phyloP scores from a whole-genome alignment of 1,140 invertebrate genomes.

The Zaprionus nigranus region DNA sequence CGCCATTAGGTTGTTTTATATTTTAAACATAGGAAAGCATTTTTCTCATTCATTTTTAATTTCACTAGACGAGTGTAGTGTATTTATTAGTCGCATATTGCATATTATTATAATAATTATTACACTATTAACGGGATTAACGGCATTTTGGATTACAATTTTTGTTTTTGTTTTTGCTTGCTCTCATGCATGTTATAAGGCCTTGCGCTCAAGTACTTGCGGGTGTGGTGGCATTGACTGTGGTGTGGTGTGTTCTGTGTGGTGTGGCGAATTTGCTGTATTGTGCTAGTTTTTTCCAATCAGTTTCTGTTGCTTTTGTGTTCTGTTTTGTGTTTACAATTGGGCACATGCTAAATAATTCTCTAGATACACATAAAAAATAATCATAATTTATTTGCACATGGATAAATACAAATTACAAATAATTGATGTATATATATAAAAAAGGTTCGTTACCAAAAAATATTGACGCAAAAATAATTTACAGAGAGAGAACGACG shows the following conservation, averaged over 20 bases:
- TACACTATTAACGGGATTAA: slow-evolving; percentile 65
- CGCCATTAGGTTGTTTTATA: slow-evolving; percentile 59
- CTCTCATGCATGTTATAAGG: slow-evolving; percentile 74
- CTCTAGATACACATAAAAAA: slow-evolving; percentile 61
- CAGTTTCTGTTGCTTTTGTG: slow-evolving; percentile 8
- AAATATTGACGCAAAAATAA: slow-evolving; percentile 71
- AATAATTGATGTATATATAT: slow-evolving; percentile 65
- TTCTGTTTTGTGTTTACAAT: slow-evolving; percentile 24
- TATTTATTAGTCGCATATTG: slow-evolving; percentile 50
- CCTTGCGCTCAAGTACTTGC: slow-evolving; percentile 78
- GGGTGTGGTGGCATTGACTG: slow-evolving; percentile 44
- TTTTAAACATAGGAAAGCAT: slow-evolving; percentile 74
- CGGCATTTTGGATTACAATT: slow-evolving; percentile 35
- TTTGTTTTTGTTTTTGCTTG: slow-evolving; percentile 37
- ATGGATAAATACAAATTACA: slow-evolving; percentile 81
- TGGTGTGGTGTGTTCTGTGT: slow-evolving; percentile 16
- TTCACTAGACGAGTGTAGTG: slow-evolving; percentile 62
- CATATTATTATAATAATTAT: slow-evolving; percentile 31
- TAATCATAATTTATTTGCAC: slow-evolving; percentile 81
- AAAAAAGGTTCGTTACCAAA: slow-evolving; percentile 53
- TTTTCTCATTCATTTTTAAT: slow-evolving; percentile 59
- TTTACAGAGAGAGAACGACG: slow-evolving; percentile 65
- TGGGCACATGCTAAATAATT: slow-evolving; percentile 62
- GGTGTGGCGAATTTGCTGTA: slow-evolving; percentile 34
- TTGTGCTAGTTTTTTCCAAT: slow-evolving; percentile 44